Conservation (phyloP, 2,888 invertebrate genomes). For the Melanostoma mellinum region DNA sequence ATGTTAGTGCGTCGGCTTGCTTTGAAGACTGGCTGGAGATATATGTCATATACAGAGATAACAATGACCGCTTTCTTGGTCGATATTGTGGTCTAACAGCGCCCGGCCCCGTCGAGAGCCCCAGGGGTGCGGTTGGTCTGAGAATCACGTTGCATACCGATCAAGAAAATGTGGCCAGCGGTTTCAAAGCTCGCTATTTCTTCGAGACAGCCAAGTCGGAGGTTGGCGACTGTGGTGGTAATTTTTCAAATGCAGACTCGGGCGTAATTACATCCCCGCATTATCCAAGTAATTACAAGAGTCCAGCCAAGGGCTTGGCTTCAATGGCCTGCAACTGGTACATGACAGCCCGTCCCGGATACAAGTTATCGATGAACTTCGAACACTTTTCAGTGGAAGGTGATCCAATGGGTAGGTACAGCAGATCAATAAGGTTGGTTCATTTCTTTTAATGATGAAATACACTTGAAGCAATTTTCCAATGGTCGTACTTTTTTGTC, state of each 20-base stretch:
- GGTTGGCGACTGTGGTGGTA: slow-evolving; percentile 96
- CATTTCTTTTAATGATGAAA: background rate
- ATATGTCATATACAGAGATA: slow-evolving; percentile 93
- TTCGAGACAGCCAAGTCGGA: slow-evolving; percentile 95
- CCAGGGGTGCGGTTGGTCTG: slow-evolving; percentile 92
- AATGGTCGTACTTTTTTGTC: slow-evolving; percentile 6
- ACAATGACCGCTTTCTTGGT: slow-evolving; percentile 92
- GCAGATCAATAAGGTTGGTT: background rate
- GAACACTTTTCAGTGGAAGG: slow-evolving; percentile 97
- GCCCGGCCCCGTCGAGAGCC: slow-evolving; percentile 97
- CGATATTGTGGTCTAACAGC: slow-evolving; percentile 95
- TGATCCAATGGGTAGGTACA: slow-evolving; percentile 81
- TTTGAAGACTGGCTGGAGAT: slow-evolving; percentile 97
- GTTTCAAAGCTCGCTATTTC: slow-evolving; percentile 97
- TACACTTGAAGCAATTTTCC: background rate
- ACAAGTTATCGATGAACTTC: slow-evolving; percentile 95
- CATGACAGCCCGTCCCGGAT: slow-evolving; percentile 92
- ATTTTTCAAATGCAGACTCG: slow-evolving; percentile 92
- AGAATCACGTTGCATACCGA: slow-evolving; percentile 95
- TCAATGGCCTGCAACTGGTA: slow-evolving; percentile 98
- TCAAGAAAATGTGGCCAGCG: slow-evolving; percentile 93
- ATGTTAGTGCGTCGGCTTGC: slow-evolving; percentile 87
- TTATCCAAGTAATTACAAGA: slow-evolving; percentile 94
- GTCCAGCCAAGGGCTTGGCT: slow-evolving; percentile 89
- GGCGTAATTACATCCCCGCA: slow-evolving; percentile 94